Evolutionary conservation across 2,113 vertebrate species (phyloP).

Genomic region (Chamaetylas fuelleborni): DNA sequence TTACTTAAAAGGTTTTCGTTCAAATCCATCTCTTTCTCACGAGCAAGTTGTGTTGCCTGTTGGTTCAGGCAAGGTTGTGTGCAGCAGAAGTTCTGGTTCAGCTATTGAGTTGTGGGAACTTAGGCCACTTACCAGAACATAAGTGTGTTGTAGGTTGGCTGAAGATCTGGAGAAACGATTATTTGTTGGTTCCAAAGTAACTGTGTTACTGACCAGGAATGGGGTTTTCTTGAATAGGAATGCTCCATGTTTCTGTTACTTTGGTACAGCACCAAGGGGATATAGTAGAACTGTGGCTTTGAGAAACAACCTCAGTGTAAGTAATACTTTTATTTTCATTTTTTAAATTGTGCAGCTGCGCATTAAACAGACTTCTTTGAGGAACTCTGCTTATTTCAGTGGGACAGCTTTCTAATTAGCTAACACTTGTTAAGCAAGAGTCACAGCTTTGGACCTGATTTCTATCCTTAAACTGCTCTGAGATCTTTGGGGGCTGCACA

Average conservation of each 20-base stretch:
- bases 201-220: not conserved
- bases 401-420: not conserved
- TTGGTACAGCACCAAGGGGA: not conserved
- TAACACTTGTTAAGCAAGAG: not conserved
- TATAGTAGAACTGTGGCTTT: not conserved
- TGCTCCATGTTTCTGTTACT: not conserved
- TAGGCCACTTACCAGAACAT: not conserved
- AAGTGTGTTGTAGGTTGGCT: not conserved
- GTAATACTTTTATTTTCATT: not conserved
- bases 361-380: not conserved
- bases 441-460: not conserved
- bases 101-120: not conserved
- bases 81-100: not conserved
- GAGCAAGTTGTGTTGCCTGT: not conserved
- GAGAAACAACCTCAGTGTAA: not conserved
- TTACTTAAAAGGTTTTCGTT: not conserved
- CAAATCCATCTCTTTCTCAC: not conserved
- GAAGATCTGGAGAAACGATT: not conserved
- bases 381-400: not conserved
- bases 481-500: not conserved
- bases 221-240: not conserved
- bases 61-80: not conserved
- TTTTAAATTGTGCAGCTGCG: not conserved
- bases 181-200: not conserved
- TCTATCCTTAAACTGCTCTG: not conserved